Evolutionary conservation across 2,888 invertebrate genomes (phyloP), one percentile per base, ranked within the genome.

Genomic region (Latrodectus hesperus): DNA sequence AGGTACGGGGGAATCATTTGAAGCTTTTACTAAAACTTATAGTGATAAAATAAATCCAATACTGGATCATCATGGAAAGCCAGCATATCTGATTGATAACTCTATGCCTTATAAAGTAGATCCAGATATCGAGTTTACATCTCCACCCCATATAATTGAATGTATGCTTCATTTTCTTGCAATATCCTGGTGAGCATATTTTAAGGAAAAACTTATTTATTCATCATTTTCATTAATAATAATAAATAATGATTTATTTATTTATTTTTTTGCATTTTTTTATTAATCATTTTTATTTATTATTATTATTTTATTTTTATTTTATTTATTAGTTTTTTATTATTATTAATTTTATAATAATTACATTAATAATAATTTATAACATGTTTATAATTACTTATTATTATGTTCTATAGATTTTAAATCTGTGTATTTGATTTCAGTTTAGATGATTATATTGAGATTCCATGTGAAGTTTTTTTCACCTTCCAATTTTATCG

Each of bases 401-500:
- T 38, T 38, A 38, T 38, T 38, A 38, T 38, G 38, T 38, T 38
- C 6, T 38, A 38, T 38, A 38, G 6, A 38, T 38, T 38, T 38
- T 6, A 38, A 38, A 38, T 38, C 4, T 38, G 4, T 38, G 38
- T 17, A 12, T 55, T 51, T 10, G 53, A 52, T 87, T 78, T 17
- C 17, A 88, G 88, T 17, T 26, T 88, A 22, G 55, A 26, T 49
- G 87, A 88, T 10, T 65, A 51, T 53, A 14, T 68, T 10, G 71
- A 88, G 67, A 65, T 79, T 14, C 89, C 86, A 60, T 14, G 55
- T 14, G 75, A 79, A 52, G 38, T 89, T 14, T 89, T 89, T 67
- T 79, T 79, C 22, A 89, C 85, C 12, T 89, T 89, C 38, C 89
- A 89, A 8, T 89, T 89, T 76, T 89, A 89, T 26, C 74, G 89